Conservation (phyloP, 2,113 vertebrate genomes). For the Xenus cinereus region DNA sequence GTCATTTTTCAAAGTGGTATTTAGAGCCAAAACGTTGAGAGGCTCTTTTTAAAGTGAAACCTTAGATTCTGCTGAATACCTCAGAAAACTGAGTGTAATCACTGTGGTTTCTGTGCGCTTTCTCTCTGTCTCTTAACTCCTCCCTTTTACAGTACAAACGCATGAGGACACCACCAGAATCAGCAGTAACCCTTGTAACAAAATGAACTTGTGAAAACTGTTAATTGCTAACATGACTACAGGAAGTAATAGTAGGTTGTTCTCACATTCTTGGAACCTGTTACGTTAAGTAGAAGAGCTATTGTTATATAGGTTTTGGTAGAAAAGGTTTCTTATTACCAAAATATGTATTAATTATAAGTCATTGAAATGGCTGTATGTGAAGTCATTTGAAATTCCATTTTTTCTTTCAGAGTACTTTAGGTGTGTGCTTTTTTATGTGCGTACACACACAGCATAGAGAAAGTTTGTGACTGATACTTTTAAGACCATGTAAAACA, state of each 20-base stretch:
- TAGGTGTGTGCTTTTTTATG: not conserved
- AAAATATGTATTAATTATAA: not conserved
- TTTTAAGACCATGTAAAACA: not conserved
- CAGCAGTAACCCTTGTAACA: not conserved
- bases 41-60: not conserved
- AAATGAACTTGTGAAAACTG: not conserved
- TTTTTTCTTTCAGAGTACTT: not conserved
- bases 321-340: not conserved
- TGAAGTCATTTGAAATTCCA: not conserved
- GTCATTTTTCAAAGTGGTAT: not conserved
- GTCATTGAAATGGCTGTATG: not conserved
- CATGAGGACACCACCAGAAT: not conserved
- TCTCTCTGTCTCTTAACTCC: not conserved
- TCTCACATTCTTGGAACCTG: not conserved
- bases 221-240: not conserved
- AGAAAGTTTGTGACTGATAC: not conserved
- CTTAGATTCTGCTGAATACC: not conserved
- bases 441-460: rapidly evolving
- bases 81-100: not conserved
- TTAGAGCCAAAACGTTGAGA: not conserved
- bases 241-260: not conserved
- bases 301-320: not conserved
- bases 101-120: not conserved
- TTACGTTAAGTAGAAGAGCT: not conserved
- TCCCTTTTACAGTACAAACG: not conserved